These are phyloP conservation scores for Heliopora coerulea DNA, from an alignment of 92 coral and sea anemone genomes.

Conservation along the genomic window DNA sequence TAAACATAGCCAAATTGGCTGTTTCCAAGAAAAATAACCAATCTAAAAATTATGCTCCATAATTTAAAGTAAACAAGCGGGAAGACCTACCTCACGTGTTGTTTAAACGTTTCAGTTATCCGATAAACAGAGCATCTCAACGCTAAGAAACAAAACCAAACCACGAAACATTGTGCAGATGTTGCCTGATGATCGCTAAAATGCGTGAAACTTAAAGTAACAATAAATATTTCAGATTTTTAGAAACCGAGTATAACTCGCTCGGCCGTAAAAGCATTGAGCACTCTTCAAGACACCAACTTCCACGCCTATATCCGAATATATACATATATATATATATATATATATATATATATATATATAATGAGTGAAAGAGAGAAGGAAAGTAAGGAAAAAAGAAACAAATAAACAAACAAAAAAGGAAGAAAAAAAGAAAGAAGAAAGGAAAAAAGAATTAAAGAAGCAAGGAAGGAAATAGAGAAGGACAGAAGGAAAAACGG, in stretches of 20 bases:
- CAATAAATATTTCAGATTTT: neutral
- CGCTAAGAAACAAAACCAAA: conserved; percentile 50
- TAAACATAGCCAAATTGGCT: no score
- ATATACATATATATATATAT: no score
- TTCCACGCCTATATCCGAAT: no score
- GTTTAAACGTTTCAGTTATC: conserved; percentile 80
- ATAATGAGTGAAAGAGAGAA: conserved; percentile 4
- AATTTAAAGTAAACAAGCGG: neutral
- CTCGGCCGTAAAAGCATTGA: no score
- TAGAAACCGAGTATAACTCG: neutral
- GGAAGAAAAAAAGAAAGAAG: neutral
- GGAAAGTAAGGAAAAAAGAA: conserved; percentile 7
- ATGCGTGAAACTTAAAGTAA: no score
- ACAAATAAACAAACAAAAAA: neutral
- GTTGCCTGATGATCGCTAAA: no score
- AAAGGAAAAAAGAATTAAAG: neutral
- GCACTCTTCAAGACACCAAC: no score
- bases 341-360: no score
- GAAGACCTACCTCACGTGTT: conserved; percentile 73
- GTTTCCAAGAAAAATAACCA: neutral
- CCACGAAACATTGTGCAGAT: neutral
- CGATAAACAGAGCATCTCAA: conserved; percentile 86
- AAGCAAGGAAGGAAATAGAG: neutral
- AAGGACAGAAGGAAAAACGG: neutral
- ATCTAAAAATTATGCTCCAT: neutral